Conservation (phyloP, 2,888 invertebrate genomes). For the Phasia obesa region DNA sequence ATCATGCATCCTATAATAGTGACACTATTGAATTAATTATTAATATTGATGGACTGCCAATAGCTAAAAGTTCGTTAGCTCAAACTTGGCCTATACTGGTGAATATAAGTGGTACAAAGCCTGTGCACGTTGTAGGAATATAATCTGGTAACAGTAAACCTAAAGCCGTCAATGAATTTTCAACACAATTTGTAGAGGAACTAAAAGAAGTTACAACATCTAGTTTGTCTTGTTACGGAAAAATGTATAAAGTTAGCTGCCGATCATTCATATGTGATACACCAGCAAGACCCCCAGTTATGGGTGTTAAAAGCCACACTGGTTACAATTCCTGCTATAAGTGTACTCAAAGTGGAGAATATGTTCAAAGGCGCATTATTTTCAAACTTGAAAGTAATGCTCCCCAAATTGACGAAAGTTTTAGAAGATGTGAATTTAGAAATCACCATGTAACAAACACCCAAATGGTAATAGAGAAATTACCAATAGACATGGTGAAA, state of each 20-base stretch:
- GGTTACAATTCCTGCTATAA: constrained; percentile 55
- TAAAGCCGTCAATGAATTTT: constrained; percentile 40
- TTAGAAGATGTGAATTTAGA: constrained; percentile 17
- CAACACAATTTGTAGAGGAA: constrained; percentile 54
- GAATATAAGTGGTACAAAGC: constrained; percentile 37
- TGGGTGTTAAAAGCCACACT: constrained; percentile 24
- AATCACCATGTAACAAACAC: constrained; percentile 43
- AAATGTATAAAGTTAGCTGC: constrained; percentile 45
- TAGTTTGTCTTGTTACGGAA: constrained; percentile 27
- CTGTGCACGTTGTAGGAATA: constrained; percentile 30
- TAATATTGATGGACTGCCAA: constrained; percentile 53
- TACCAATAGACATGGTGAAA: constrained; percentile 43
- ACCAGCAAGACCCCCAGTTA: constrained; percentile 37
- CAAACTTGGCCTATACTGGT: too few relatives aligned
- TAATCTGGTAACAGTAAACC: constrained; percentile 51
- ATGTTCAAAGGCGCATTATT: constrained; percentile 21
- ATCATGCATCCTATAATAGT: constrained; percentile 1
- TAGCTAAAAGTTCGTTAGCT: constrained; percentile 63
- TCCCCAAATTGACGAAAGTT: constrained; percentile 38
- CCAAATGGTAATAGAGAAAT: constrained; percentile 27
- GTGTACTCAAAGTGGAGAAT: constrained; percentile 32
- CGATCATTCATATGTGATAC: constrained; percentile 54
- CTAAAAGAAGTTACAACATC: constrained; percentile 31
- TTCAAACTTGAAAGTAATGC: constrained; percentile 32
- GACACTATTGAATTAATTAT: constrained; percentile 40